Evolutionary conservation across 2,797 vertebrate genomes (phyloP), one percentile per base, ranked within the genome.

Genomic region (Serranus cabrilla): DNA sequence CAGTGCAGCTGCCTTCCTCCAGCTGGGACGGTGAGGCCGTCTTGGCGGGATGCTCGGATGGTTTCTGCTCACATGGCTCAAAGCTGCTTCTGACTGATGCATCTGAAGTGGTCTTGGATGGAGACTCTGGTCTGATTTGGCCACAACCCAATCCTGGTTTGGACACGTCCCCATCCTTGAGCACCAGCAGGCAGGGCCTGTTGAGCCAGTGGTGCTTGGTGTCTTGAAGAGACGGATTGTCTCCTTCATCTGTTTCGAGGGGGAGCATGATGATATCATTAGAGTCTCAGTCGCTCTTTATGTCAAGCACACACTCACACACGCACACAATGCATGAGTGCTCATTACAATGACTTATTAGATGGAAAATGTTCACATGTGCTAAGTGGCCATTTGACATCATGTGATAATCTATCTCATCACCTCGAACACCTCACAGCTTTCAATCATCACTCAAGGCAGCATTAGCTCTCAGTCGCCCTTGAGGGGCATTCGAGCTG

Each of bases 191-290:
- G 43, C 89, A 99, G 84, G 94, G 98, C 95, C 95, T 96, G 95
- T 96, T 97, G 95, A 93, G 80, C 93, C 93, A 94, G 62, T 91
- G 93, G 66, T 87, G 98, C 88, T 98, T 98, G 73, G 95, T 93
- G 87, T 97, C 96, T 86, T 96, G 90, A 42, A 98, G 92, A 42
- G 95, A 90, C 52, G 96, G 95, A 82, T 96, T 95, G 91, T 97
- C 94, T 63, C 96, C 90, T 63, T 97, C 97, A 97, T 97, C 98
- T 99, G 93, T 84, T 67, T 70, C 17, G 2, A 78, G 61, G 39
- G 16, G 59, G 71, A 84, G 58, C n/a, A 68, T 16, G 27, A 81
- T 80, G 89, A 87, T 67, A 72, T 64, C 82, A 87, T 69, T 39
- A 63, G 11, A 25, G 54, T 58, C 25, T 65, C 39, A 7, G 5